A percentile compares a stretch with the other conserved stretches of the same genome.
These are phyloP conservation scores for Geopemphigus sp. DNA, from an alignment of 1,140 invertebrate species.

Conservation along the genomic window DNA sequence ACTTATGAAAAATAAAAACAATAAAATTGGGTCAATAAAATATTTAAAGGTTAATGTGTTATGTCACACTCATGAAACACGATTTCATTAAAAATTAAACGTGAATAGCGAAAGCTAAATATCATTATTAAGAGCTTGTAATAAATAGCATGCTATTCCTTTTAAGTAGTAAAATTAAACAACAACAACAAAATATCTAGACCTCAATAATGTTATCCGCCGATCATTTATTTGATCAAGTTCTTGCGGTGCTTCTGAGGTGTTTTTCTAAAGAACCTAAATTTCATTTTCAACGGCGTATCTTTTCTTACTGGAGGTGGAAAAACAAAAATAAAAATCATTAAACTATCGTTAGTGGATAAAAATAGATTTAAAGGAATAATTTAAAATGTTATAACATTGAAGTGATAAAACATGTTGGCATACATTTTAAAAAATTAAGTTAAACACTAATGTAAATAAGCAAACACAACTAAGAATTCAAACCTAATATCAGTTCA, in stretches of 20 bases:
- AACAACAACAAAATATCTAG: constrained; percentile 38
- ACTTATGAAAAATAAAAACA: not conserved
- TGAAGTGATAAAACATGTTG: not conserved
- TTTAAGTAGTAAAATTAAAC: constrained; percentile 41
- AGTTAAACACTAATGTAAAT: constrained; percentile 5
- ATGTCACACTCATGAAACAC: constrained; percentile 43
- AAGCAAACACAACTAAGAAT: not conserved
- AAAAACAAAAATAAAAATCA: constrained; percentile 49
- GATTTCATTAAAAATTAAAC: constrained; percentile 36
- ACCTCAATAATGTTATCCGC: constrained; percentile 51
- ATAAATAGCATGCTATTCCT: constrained; percentile 47
- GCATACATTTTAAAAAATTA: not conserved
- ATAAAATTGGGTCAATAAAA: not conserved
- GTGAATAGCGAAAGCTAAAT: constrained; percentile 31
- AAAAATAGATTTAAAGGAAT: constrained; percentile 2
- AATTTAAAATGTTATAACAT: not conserved
- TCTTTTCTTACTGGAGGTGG: constrained; percentile 83
- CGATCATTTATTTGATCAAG: constrained; percentile 70
- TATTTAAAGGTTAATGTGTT: constrained; percentile 24
- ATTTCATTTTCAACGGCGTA: constrained; percentile 85
- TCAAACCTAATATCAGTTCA: constrained; percentile 12
- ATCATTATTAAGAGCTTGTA: constrained; percentile 41
- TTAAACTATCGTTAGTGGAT: constrained; percentile 20
- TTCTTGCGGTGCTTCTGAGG: constrained; percentile 72
- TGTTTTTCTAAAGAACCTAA: constrained; percentile 90